These are phyloP conservation scores for Isurus oxyrinchus DNA, from an alignment of 2,113 vertebrate genomes.

Conservation along the genomic window DNA sequence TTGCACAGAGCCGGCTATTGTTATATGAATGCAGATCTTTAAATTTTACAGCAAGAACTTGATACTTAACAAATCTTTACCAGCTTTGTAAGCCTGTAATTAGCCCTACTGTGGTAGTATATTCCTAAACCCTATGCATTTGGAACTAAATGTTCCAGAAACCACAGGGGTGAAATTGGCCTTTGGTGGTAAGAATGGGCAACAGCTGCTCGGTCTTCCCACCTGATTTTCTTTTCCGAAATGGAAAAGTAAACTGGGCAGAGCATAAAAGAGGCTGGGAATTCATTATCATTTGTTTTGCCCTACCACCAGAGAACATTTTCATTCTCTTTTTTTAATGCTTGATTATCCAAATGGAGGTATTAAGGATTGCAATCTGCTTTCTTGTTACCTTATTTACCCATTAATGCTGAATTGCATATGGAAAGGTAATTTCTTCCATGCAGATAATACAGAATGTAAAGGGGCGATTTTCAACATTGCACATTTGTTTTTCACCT, in stretches of 20 bases:
- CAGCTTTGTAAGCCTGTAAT: not conserved
- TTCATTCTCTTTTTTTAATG: not conserved
- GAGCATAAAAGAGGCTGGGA: not conserved
- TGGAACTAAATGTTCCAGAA: not conserved
- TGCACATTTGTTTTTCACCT: not conserved
- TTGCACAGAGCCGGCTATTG: not conserved
- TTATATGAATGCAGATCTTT: not conserved
- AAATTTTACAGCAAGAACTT: not conserved
- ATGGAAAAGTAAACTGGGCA: not conserved
- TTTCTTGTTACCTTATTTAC: not conserved
- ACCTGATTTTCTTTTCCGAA: not conserved
- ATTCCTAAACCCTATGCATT: not conserved
- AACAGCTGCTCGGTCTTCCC: not conserved
- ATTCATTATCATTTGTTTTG: not conserved
- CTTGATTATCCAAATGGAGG: slow-evolving; percentile 10
- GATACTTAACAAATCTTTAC: not conserved
- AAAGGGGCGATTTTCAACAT: not conserved
- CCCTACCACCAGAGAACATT: not conserved
- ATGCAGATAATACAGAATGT: not conserved
- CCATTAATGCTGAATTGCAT: not conserved
- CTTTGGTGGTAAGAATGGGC: not conserved
- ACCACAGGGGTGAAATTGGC: not conserved
- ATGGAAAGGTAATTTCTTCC: not conserved
- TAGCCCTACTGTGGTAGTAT: not conserved
- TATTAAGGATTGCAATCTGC: not conserved